phyloP scores from a whole-genome alignment of 2,888 invertebrate species.

The Sminthurides aquaticus region DNA sequence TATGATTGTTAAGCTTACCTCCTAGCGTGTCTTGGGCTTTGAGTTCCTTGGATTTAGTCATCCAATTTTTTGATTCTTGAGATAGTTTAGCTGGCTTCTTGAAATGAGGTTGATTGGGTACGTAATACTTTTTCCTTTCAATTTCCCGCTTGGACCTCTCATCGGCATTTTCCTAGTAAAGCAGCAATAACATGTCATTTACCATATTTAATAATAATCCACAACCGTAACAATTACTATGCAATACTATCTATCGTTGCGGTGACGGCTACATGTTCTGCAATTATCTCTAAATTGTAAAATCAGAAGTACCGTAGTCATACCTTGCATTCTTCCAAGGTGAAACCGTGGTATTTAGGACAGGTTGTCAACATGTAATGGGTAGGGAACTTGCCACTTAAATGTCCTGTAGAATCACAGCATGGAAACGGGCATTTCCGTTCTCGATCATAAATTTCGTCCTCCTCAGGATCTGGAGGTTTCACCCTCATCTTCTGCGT shows the following conservation, averaged over 20 bases:
- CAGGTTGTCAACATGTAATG: slow-evolving; percentile 90
- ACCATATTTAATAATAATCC: not conserved
- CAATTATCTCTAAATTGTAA: no score
- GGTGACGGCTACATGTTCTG: no score
- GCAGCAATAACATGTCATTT: not conserved
- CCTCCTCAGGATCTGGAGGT: slow-evolving; percentile 31
- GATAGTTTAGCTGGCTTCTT: slow-evolving; percentile 33
- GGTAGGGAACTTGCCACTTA: slow-evolving; percentile 67
- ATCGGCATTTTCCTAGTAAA: slow-evolving; percentile 30
- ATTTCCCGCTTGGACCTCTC: slow-evolving; percentile 25
- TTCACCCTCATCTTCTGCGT: slow-evolving; percentile 28
- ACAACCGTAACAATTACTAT: not conserved
- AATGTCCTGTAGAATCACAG: slow-evolving; percentile 79
- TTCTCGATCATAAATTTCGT: slow-evolving; percentile 50
- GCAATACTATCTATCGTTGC: not conserved
- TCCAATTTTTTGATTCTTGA: slow-evolving; percentile 36
- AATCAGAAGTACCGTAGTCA: no score
- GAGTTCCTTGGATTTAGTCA: slow-evolving; percentile 35
- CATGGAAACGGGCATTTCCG: slow-evolving; percentile 74
- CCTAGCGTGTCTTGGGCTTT: slow-evolving; percentile 32
- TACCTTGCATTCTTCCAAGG: slow-evolving; percentile 62
- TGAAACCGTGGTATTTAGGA: slow-evolving; percentile 81
- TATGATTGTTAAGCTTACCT: slow-evolving; percentile 19
- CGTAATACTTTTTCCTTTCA: slow-evolving; percentile 28
- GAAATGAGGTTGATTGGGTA: slow-evolving; percentile 25